These are phyloP conservation scores for Lates japonicus DNA, from an alignment of 2,797 vertebrate species.

Conservation along the genomic window DNA sequence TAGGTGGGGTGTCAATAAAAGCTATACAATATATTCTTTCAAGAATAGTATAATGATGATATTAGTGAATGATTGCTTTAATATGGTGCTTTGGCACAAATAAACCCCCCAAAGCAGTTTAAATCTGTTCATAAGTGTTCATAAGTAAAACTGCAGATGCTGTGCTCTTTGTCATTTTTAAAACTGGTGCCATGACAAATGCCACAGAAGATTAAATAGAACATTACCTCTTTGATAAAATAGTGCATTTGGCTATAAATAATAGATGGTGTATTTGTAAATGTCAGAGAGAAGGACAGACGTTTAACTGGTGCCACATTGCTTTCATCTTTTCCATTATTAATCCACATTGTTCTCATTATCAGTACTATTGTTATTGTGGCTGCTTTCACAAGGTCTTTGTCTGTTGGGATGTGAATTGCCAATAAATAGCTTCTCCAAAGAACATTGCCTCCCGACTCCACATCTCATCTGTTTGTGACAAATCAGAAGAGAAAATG, in stretches of 20 bases:
- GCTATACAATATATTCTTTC: background rate
- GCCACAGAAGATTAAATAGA: conserved; percentile 36
- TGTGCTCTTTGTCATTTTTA: conserved; percentile 32
- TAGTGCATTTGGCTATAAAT: conserved; percentile 54
- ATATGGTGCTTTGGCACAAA: conserved; percentile 15
- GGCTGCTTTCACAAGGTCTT: conserved; percentile 49
- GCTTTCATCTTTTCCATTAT: conserved; percentile 68
- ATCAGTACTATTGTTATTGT: conserved; percentile 67
- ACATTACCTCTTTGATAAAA: conserved; percentile 44
- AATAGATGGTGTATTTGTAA: conserved; percentile 55
- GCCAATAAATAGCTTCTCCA: conserved; percentile 63
- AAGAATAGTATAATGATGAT: conserved; percentile 2
- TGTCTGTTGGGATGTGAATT: conserved; percentile 62
- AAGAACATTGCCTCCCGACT: conserved; percentile 61
- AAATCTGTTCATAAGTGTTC: conserved; percentile 20
- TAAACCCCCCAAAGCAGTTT: background rate
- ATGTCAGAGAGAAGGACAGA: conserved; percentile 53
- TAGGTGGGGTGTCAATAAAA: background rate
- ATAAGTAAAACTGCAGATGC: conserved; percentile 34
- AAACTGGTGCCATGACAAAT: conserved; percentile 22
- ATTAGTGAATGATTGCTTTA: conserved; percentile 31
- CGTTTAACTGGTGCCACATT: conserved; percentile 48
- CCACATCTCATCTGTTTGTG: conserved; percentile 66
- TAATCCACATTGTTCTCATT: conserved; percentile 73
- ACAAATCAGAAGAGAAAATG: conserved; percentile 72